phyloP scores from a whole-genome alignment of 2,113 vertebrate genomes.

The Myotis brandtii region DNA sequence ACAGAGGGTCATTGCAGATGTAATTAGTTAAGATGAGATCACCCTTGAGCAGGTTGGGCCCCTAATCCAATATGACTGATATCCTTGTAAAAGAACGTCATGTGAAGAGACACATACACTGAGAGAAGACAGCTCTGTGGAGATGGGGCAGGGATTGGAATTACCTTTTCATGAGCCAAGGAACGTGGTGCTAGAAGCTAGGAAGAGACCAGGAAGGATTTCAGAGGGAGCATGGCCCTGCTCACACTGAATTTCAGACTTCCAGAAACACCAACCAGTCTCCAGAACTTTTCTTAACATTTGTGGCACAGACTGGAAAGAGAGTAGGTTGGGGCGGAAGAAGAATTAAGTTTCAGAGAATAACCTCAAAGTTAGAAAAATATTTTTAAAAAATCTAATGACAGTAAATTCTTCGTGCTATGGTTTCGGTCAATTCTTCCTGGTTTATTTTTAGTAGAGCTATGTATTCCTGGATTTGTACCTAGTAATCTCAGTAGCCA shows the following conservation, averaged over 20 bases:
- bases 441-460: neutral
- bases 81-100: neutral
- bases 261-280: too few relatives aligned
- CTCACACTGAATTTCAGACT: neutral
- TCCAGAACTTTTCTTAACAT: neutral
- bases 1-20: neutral
- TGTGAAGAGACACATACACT: neutral
- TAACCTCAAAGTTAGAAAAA: neutral
- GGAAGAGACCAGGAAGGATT: neutral
- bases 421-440: constrained; percentile 9
- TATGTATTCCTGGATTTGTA: neutral
- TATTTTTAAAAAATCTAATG: neutral
- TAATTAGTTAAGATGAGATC: neutral
- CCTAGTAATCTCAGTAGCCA: constrained; percentile 13
- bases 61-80: neutral
- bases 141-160: neutral
- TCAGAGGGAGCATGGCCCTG: neutral
- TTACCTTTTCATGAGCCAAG: neutral
- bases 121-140: neutral
- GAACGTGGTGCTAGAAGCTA: neutral
- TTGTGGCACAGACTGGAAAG: neutral
- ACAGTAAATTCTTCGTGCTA: neutral
- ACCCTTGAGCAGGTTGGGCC: neutral
- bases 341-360: neutral
- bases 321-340: neutral